Conservation (phyloP, 1,140 invertebrate genomes). For the Stenopsyche tienmushanensis region DNA sequence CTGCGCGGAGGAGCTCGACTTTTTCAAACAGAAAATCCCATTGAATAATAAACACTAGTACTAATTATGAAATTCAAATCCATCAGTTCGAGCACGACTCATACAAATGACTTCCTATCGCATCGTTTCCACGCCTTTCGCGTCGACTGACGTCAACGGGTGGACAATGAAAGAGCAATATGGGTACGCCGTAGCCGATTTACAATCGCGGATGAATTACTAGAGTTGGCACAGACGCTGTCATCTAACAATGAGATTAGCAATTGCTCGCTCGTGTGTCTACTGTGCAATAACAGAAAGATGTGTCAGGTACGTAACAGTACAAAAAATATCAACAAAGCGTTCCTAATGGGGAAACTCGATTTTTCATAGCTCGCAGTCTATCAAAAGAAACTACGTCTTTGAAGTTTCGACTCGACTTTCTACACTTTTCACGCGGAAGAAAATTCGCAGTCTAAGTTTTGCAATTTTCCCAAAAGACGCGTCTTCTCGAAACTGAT, state of each 20-base stretch:
- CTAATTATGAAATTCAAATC: not conserved
- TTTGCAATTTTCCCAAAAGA: too few relatives aligned
- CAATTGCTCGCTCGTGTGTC: too few relatives aligned
- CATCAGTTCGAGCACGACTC: not conserved
- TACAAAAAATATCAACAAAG: not conserved
- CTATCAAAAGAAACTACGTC: slow-evolving; percentile 5
- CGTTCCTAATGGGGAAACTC: not conserved
- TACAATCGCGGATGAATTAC: slow-evolving; percentile 17
- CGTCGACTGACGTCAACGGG: slow-evolving; percentile 10
- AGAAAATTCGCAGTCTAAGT: too few relatives aligned
- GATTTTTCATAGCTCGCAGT: not conserved
- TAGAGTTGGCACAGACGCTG: not conserved
- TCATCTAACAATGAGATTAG: not conserved
- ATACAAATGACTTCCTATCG: slow-evolving; percentile 6
- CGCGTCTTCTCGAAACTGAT: too few relatives aligned
- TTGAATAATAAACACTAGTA: not conserved
- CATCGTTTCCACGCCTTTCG: not conserved
- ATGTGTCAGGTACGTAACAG: not conserved
- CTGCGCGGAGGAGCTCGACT: too few relatives aligned
- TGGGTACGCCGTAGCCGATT: slow-evolving; percentile 10
- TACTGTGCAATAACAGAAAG: not conserved
- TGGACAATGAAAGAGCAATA: not conserved
- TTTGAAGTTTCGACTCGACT: too few relatives aligned
- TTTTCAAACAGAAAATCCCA: not conserved
- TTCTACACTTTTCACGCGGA: too few relatives aligned